Evolutionary conservation across 2,797 vertebrate genomes (phyloP).

Genomic region (Clamator glandarius): DNA sequence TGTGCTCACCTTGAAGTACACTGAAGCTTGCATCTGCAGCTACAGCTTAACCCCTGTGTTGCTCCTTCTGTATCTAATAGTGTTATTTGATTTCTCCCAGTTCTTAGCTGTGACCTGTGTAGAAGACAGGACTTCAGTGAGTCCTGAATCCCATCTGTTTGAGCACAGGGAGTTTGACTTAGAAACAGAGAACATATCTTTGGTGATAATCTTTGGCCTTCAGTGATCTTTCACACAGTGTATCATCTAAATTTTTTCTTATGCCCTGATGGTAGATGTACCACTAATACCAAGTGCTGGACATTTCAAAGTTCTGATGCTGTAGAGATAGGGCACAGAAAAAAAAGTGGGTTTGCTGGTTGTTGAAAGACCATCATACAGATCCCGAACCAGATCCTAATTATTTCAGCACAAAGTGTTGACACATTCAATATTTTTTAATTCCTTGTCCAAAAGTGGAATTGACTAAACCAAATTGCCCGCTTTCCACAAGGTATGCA

Average conservation of each 20-base stretch:
- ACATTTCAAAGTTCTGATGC: background rate
- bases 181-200: background rate
- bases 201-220: background rate
- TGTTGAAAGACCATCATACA: background rate
- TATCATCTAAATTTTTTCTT: background rate
- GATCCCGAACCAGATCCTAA: background rate
- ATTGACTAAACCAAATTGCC: background rate
- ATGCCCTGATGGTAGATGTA: background rate
- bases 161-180: background rate
- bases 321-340: background rate
- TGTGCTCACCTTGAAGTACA: constrained; percentile 19
- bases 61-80: background rate
- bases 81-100: background rate
- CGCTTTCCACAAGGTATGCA: background rate
- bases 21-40: background rate
- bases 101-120: background rate
- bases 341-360: background rate
- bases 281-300: fast-evolving
- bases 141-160: background rate
- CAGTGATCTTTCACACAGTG: background rate
- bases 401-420: background rate
- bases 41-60: background rate
- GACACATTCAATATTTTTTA: background rate
- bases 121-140: background rate
- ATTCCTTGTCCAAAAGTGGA: background rate